Conservation (phyloP, 2,113 vertebrate species). For the Ceuthmochares aereus region DNA sequence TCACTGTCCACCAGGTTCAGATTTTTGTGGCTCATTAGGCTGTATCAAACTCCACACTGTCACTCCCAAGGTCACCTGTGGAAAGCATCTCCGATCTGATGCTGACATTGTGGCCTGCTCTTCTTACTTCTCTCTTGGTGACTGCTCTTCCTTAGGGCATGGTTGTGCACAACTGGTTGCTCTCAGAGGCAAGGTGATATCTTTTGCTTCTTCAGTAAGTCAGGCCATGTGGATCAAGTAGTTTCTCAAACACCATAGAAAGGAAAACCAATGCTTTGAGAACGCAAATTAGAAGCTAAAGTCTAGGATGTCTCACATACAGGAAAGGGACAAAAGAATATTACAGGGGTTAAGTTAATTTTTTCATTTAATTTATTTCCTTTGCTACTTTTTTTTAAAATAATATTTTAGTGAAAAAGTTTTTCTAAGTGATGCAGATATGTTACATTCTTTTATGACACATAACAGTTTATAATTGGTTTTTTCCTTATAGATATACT, state of each 20-base stretch:
- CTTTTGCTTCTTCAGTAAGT: neutral
- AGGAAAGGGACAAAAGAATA: neutral
- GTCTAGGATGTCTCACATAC: neutral
- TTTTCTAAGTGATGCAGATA: neutral
- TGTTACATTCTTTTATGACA: neutral
- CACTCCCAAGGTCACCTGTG: neutral
- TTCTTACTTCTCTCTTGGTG: neutral
- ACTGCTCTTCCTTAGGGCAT: neutral
- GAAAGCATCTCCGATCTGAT: fast-evolving
- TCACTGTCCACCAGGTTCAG: neutral
- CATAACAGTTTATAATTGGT: neutral
- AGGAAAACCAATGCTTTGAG: neutral
- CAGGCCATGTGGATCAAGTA: fast-evolving
- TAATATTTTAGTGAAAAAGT: neutral
- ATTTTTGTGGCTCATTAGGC: neutral
- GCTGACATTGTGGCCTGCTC: neutral
- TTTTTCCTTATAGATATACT: neutral
- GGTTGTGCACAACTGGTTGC: fast-evolving
- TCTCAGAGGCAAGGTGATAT: neutral
- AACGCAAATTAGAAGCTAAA: neutral
- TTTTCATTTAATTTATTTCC: neutral
- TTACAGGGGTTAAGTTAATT: neutral
- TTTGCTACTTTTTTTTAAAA: neutral
- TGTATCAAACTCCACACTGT: fast-evolving
- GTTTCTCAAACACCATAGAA: neutral